phyloP scores from a whole-genome alignment of 1,140 invertebrate species.

The Zaprionus davidi region DNA sequence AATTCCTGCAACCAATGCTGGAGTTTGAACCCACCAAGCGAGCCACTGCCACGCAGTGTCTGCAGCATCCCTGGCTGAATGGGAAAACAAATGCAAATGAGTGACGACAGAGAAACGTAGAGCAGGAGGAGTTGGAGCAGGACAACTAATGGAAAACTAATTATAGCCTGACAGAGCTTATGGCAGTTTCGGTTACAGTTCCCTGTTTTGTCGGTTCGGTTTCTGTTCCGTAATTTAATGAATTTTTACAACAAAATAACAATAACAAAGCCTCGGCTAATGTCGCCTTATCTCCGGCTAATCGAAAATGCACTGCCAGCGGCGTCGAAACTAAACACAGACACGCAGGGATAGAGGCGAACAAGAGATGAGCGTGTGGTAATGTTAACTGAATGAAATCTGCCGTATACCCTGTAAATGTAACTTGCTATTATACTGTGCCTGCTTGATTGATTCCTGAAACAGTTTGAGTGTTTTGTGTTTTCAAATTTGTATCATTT shows the following conservation, averaged over 20 bases:
- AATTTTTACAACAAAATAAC: slow-evolving; percentile 25
- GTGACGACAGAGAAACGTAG: not conserved
- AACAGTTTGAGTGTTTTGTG: not conserved
- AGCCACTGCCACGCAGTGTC: slow-evolving; percentile 95
- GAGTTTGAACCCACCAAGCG: slow-evolving; percentile 94
- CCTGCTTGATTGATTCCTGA: not conserved
- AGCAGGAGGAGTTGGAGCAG: not conserved
- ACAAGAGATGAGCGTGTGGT: not conserved
- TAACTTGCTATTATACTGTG: not conserved
- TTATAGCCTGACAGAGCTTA: slow-evolving; percentile 48
- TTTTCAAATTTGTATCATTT: not conserved
- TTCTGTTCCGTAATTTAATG: slow-evolving; percentile 25
- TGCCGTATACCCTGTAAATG: not conserved
- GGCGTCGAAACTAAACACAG: slow-evolving; percentile 53
- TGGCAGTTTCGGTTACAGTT: slow-evolving; percentile 14
- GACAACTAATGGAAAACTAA: slow-evolving; percentile 44
- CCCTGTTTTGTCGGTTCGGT: slow-evolving; percentile 13
- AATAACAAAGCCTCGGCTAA: slow-evolving; percentile 14
- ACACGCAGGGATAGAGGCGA: slow-evolving; percentile 39
- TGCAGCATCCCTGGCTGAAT: slow-evolving; percentile 94
- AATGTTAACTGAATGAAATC: not conserved
- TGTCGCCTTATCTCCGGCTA: slow-evolving; percentile 37
- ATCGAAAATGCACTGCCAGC: slow-evolving; percentile 61
- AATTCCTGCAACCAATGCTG: slow-evolving; percentile 97
- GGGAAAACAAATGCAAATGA: slow-evolving; percentile 21